phyloP scores from a whole-genome alignment of 2,113 vertebrate species.

The Lates calcarifer region DNA sequence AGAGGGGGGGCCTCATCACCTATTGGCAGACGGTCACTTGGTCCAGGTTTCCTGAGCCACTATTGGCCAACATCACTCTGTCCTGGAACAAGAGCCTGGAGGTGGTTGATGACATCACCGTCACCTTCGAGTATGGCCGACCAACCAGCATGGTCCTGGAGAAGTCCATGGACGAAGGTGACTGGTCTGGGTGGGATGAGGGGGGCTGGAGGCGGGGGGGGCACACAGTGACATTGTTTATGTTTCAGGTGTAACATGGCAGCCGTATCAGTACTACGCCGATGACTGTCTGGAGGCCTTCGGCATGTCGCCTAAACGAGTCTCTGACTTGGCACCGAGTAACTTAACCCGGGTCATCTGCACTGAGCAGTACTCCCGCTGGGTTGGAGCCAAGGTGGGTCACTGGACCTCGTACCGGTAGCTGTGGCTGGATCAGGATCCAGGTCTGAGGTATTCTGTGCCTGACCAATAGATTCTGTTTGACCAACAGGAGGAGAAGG shows the following conservation, averaged over 20 bases:
- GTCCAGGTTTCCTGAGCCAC: constrained; percentile 94
- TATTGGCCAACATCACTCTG: constrained; percentile 95
- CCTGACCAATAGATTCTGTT: background rate
- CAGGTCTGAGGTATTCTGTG: too few relatives aligned
- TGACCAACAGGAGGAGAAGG: constrained; percentile 88
- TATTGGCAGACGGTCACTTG: constrained; percentile 99
- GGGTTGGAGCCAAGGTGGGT: constrained; percentile 89
- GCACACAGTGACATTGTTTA: too few relatives aligned
- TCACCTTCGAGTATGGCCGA: constrained; percentile 96
- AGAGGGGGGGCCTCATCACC: constrained; percentile 92
- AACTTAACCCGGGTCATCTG: constrained; percentile 96
- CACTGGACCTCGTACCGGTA: background rate
- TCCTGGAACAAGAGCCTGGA: constrained; percentile 99
- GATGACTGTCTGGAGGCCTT: constrained; percentile 96
- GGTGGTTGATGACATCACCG: constrained; percentile 93
- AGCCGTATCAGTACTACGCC: constrained; percentile 97
- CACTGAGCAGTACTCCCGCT: constrained; percentile 96
- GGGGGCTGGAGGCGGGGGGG: too few relatives aligned
- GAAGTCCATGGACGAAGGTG: constrained; percentile 95
- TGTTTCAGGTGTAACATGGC: constrained; percentile 87
- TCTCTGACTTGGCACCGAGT: constrained; percentile 91
- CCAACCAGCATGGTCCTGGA: constrained; percentile 98
- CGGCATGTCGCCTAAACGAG: constrained; percentile 93
- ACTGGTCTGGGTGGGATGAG: background rate
- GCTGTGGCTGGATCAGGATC: too few relatives aligned